Percentiles rank a stretch among this genome's conserved stretches.
Evolutionary conservation across 37 sponge, comb jelly and placozoan species (phyloP).

Genomic region (Bolinopsis microptera): DNA sequence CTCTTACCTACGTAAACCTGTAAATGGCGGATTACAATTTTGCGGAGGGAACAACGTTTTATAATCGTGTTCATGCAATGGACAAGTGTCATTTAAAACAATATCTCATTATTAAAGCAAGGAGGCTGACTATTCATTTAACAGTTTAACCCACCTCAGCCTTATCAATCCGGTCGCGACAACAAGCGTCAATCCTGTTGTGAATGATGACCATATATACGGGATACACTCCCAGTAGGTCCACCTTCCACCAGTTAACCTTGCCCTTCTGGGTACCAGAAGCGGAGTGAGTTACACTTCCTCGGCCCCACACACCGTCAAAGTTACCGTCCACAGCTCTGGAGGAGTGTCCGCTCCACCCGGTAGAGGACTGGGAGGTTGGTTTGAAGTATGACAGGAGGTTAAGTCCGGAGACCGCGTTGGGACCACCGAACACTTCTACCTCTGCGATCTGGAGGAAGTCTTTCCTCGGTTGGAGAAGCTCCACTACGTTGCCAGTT

Average conservation of each 20-base stretch:
- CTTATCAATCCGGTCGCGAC: background rate
- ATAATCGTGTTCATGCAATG: too few relatives aligned
- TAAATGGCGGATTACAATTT: too few relatives aligned
- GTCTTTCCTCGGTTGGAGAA: background rate
- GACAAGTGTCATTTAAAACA: too few relatives aligned
- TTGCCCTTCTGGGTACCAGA: background rate
- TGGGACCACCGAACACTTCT: background rate
- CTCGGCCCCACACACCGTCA: background rate
- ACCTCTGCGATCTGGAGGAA: slow-evolving; percentile 7
- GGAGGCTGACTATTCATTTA: too few relatives aligned
- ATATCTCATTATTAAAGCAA: too few relatives aligned
- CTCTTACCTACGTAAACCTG: slow-evolving; percentile 8
- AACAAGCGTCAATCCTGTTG: background rate
- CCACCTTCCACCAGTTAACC: slow-evolving; percentile 18
- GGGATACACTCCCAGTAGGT: slow-evolving; percentile 13
- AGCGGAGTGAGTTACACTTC: background rate
- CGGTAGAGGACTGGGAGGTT: slow-evolving; percentile 42
- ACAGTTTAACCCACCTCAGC: background rate
- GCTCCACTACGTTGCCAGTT: background rate
- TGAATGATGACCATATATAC: background rate
- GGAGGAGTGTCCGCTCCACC: slow-evolving; percentile 24
- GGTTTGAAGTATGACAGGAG: background rate
- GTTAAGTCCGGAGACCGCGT: background rate
- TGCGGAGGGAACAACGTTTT: too few relatives aligned
- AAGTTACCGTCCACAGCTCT: background rate